phyloP scores from a whole-genome alignment of 2,797 vertebrate species.

The Menidia menidia region DNA sequence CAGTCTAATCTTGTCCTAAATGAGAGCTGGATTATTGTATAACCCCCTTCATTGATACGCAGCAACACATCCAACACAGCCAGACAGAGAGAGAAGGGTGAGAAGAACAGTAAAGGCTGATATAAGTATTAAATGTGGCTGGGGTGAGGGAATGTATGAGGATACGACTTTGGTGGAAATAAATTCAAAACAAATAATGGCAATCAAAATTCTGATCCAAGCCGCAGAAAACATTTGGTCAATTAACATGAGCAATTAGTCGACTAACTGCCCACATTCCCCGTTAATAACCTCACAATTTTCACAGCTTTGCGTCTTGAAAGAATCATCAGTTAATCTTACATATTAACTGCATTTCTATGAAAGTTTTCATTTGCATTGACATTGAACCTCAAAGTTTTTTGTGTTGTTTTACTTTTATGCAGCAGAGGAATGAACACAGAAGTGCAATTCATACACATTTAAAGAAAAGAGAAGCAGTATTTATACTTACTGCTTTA shows the following conservation, averaged over 20 bases:
- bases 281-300: not conserved
- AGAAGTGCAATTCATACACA: conserved; percentile 17
- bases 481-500: not conserved
- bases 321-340: not conserved
- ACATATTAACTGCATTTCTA: not conserved
- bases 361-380: not conserved
- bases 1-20: conserved; percentile 78
- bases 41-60: conserved; percentile 67
- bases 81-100: conserved; percentile 12
- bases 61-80: conserved; percentile 48
- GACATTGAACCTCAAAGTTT: not conserved
- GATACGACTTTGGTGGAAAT: not conserved
- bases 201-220: not conserved
- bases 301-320: conserved; percentile 11
- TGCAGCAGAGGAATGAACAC: conserved; percentile 19
- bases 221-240: no score
- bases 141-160: conserved; percentile 8
- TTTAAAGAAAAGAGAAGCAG: conserved; percentile 24
- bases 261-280: not conserved
- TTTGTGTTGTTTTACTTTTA: conserved; percentile 18
- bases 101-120: conserved; percentile 13
- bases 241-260: no score
- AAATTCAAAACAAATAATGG: conserved; percentile 9
- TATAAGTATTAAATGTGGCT: conserved; percentile 43
- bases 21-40: conserved; percentile 77